phyloP scores from a whole-genome alignment of 2,113 vertebrate genomes.

The Leptosomus discolor region DNA sequence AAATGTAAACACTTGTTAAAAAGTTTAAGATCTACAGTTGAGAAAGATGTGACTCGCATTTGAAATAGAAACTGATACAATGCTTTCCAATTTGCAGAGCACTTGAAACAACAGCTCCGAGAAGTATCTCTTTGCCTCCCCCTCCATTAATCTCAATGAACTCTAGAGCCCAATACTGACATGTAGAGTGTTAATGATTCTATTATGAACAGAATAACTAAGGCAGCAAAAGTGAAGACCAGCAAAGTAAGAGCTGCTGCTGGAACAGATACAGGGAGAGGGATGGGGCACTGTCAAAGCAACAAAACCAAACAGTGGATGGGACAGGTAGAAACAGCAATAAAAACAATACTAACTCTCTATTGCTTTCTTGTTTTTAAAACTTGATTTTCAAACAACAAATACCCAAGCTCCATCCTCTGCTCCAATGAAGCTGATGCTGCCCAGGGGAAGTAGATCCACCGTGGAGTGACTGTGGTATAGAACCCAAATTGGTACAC shows the following conservation, averaged over 20 bases:
- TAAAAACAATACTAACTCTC: neutral
- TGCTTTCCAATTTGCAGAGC: slow-evolving; percentile 42
- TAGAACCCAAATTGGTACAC: neutral
- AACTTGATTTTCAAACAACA: neutral
- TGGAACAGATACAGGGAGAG: neutral
- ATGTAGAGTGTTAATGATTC: slow-evolving; percentile 49
- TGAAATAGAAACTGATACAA: slow-evolving; percentile 31
- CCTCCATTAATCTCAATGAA: slow-evolving; percentile 60
- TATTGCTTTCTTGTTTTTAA: neutral
- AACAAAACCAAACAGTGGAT: neutral
- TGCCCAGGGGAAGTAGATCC: neutral
- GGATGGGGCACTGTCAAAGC: neutral
- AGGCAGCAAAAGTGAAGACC: neutral
- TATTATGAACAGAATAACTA: slow-evolving; percentile 46
- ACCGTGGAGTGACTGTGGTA: fast-evolving
- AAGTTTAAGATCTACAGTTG: slow-evolving; percentile 13
- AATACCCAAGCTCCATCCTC: neutral
- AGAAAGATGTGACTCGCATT: slow-evolving; percentile 32
- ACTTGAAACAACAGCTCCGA: slow-evolving; percentile 46
- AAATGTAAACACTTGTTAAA: slow-evolving; percentile 20
- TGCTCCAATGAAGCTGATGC: neutral
- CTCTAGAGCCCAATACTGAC: slow-evolving; percentile 37
- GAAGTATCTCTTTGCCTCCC: slow-evolving; percentile 36
- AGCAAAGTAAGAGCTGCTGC: neutral
- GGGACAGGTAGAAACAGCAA: neutral